Evolutionary conservation across 2,113 vertebrate species (phyloP), one percentile per base, ranked within the genome.

Genomic region (Coturnix japonica): DNA sequence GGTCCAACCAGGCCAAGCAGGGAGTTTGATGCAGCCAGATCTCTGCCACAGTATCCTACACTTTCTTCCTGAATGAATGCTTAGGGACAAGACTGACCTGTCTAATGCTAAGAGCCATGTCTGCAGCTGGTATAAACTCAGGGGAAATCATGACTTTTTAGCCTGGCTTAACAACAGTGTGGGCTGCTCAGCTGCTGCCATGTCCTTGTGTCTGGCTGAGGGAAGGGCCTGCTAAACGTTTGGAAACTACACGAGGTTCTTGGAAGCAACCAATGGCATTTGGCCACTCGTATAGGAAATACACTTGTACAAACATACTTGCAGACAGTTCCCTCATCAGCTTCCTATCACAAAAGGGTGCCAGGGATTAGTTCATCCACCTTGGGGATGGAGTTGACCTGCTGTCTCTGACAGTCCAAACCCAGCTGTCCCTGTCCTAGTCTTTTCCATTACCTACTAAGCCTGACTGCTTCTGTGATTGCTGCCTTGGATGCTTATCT

Each of bases 1-100:
- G 37, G n/a, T 41, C 9, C 0, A 0, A 11, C 41, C 49, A 23
- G 1, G 2, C 13, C 57, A 51, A 69, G 53, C 2, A 3, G 8
- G 39, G 5, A 7, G 21, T 11, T 21, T 71, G 37, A 22, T 53
- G 63, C 13, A 73, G 9, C 11, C 5, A 9, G 39, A 37, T 63
- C 17, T n/a, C 66, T 20, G 12, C 26, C 1, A 0, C 7, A 13
- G 43, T 47, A 91, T 31, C 43, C 53, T 37, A 28, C 0, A 0
- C 26, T 56, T 28, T 14, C 11, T 35, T 70, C n/a, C 25, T 0
- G 0, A 2, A 59, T 7, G 18, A 71, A 18, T 19, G 22, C 33
- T 11, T 26, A 0, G 7, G 26, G 63, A 37, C 8, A 14, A 54
- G 41, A 76, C 8, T 1, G 4, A 11, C 25, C 69, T 60, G 43